Base-by-base conservation (phyloP, 1,140 invertebrate genomes). In the Lepidurus apus region DNA sequence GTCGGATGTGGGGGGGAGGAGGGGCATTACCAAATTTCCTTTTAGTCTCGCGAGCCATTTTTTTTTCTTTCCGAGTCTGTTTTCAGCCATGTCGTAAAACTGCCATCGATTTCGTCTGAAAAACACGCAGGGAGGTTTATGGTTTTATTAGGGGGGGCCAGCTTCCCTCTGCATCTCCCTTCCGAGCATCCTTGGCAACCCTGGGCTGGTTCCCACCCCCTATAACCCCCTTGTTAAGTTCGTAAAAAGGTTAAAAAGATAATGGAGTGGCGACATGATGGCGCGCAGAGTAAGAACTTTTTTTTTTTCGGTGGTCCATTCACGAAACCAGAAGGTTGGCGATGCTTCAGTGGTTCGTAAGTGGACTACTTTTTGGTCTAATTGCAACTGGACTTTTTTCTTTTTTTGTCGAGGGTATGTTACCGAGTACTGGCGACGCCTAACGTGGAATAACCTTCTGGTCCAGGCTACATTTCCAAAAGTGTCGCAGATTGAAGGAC, bases 1-100 rank as follows among this genome's bases (percentile, higher is more conserved):
- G 45, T 77, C 73, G 76, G 76, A 24, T 79, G 80, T 74, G 80
- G 42, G 78, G 78, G 77, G 80, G 75, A 73, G 76, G n/a, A 24
- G 77, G 2, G 43, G 75, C 24, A 73, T 42, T 74, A 43, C 44
- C 53, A 26, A 26, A 43, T 13, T 42, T 65, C 76, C 34, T 42
- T 45, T 79, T 10, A 77, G 11, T 11, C 45, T 73, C 21, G 77
- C 73, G 74, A 42, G 74, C 77, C 77, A 74, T 43, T 74, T 34
- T 47, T 47, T 43, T 74, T 42, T 34, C 26, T 75, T 43, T 45
- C 8, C n/a, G 77, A 26, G 47, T 34, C 17, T 24, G 24, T 73
- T 74, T 76, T 77, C 42, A 34, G 78, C 42, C 42, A n/a, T 8
- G 74, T 42, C 65, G 76, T 77, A 43, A 24, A 80, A 73, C 34